Evolutionary conservation across 2,113 vertebrate genomes (phyloP).

Genomic region (Axis porcinus): DNA sequence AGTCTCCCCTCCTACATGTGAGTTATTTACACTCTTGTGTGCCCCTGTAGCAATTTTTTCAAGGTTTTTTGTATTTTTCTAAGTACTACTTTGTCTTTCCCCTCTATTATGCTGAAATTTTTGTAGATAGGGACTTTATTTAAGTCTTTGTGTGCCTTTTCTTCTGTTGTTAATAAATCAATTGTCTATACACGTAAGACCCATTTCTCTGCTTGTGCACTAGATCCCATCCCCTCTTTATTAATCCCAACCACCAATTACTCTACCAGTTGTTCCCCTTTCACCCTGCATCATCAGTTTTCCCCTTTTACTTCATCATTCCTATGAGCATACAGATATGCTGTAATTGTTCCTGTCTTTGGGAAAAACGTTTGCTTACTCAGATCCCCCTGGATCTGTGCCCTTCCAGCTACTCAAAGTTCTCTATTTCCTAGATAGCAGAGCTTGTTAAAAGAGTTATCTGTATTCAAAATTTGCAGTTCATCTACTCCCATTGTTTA

Average conservation of each 20-base stretch:
- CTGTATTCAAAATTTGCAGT: neutral
- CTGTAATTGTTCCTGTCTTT: neutral
- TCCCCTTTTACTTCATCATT: neutral
- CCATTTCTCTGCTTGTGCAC: neutral
- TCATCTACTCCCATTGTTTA: neutral
- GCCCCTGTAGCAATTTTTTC: neutral
- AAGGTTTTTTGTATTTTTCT: neutral
- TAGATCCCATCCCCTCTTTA: neutral
- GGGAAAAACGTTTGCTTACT: neutral
- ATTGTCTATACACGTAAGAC: neutral
- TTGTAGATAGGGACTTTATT: neutral
- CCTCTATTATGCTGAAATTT: neutral
- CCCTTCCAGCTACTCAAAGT: neutral
- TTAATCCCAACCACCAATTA: neutral
- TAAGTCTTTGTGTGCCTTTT: neutral
- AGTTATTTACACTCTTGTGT: neutral
- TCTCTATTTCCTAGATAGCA: neutral
- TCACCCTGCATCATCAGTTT: neutral
- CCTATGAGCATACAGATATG: neutral
- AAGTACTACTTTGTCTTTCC: neutral
- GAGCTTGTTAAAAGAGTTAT: neutral
- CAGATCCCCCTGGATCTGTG: neutral
- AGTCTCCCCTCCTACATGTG: neutral
- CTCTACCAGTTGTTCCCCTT: neutral
- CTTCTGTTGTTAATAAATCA: constrained; percentile 17